These are phyloP conservation scores for Ctenodactylus gundi DNA, from an alignment of 2,113 vertebrate species.

Conservation along the genomic window DNA sequence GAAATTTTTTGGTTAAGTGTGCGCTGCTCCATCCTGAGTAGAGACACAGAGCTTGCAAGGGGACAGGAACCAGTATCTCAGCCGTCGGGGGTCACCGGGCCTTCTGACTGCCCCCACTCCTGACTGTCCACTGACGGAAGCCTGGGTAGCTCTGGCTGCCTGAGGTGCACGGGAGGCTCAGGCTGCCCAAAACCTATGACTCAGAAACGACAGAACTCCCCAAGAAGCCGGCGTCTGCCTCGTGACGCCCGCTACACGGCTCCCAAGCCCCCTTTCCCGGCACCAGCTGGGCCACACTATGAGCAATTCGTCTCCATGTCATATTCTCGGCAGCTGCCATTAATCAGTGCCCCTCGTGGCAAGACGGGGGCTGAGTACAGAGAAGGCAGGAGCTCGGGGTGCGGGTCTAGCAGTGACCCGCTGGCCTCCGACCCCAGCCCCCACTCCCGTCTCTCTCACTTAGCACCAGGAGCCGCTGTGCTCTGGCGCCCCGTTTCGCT, in stretches of 20 bases:
- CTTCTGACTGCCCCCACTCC: too few species aligned
- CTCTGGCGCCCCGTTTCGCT: slow-evolving; percentile 60
- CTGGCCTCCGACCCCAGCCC: neutral
- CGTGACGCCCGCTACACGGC: neutral
- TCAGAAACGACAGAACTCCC: slow-evolving; percentile 4
- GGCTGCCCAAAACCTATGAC: neutral
- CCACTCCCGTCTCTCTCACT: neutral
- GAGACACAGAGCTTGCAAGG: neutral
- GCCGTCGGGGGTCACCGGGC: too few species aligned
- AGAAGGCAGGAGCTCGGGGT: slow-evolving; percentile 34
- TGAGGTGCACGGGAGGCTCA: neutral
- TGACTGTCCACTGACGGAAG: neutral
- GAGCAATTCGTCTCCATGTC: slow-evolving; percentile 62
- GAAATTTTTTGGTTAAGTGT: neutral
- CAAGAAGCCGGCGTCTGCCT: neutral
- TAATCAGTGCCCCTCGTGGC: slow-evolving; percentile 49
- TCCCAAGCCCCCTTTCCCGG: neutral
- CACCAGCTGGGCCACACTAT: neutral
- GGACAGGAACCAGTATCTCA: too few species aligned
- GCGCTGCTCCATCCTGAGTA: neutral
- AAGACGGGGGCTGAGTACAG: neutral
- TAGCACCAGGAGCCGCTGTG: neutral
- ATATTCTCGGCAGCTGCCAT: slow-evolving; percentile 54
- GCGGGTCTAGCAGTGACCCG: neutral
- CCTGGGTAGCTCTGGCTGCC: neutral